A percentile compares a stretch with the other conserved stretches of the same genome.
phyloP scores from a whole-genome alignment of 2,888 invertebrate species.

The Blastobasis lacticolella region DNA sequence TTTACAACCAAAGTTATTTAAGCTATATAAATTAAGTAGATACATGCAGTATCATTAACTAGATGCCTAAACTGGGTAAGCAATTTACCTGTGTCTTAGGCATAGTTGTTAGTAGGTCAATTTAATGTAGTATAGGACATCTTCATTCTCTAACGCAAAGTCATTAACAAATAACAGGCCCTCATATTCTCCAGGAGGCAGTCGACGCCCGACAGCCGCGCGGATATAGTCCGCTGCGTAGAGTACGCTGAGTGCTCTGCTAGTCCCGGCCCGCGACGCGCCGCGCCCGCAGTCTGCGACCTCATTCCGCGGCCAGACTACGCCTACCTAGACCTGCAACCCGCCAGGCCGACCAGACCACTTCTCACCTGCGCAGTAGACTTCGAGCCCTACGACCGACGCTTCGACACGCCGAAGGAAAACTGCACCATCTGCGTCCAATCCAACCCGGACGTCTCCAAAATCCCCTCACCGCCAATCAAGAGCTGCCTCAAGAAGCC shows the following conservation, averaged over 20 bases:
- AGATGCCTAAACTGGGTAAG: too few relatives aligned
- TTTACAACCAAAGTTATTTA: too few relatives aligned
- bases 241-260: slow-evolving; percentile 49
- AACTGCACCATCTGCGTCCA: slow-evolving; percentile 56
- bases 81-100: too few relatives aligned
- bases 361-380: slow-evolving; percentile 48
- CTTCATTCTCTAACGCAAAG: too few relatives aligned
- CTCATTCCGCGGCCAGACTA: slow-evolving; percentile 53
- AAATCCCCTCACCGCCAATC: slow-evolving; percentile 51
- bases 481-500: slow-evolving; percentile 65
- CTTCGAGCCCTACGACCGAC: slow-evolving; percentile 48
- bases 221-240: slow-evolving; percentile 66
- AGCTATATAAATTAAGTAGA: too few relatives aligned
- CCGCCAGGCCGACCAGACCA: slow-evolving; percentile 23
- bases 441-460: slow-evolving; percentile 57
- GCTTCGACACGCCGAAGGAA: slow-evolving; percentile 46
- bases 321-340: slow-evolving; percentile 17
- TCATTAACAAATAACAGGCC: too few relatives aligned
- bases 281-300: slow-evolving; percentile 52
- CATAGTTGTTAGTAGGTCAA: too few relatives aligned
- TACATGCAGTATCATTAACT: too few relatives aligned
- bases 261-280: slow-evolving; percentile 30
- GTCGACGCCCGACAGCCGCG: slow-evolving; percentile 53
- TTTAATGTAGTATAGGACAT: too few relatives aligned
- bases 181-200: slow-evolving; percentile 29